These are phyloP conservation scores for Tetramorium bicarinatum DNA, from an alignment of 2,888 invertebrate genomes.

Conservation along the genomic window DNA sequence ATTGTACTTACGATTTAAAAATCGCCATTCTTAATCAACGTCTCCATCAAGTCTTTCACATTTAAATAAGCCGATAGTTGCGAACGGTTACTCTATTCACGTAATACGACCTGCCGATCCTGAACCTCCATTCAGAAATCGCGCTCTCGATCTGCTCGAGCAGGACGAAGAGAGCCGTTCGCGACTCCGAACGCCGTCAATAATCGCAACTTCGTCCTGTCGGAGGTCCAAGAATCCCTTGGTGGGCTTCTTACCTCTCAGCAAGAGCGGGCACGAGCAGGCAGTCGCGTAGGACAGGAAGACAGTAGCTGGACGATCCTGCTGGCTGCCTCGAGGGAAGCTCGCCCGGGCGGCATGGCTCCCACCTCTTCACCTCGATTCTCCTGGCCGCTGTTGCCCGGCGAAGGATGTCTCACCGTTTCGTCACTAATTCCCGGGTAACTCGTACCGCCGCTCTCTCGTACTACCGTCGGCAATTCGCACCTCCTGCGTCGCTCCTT, in stretches of 20 bases:
- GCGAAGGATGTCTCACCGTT: conserved; percentile 67
- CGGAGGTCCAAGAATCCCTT: neutral
- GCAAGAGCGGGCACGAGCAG: conserved; percentile 63
- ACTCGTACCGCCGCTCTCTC: conserved; percentile 12
- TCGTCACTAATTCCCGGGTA: conserved; percentile 45
- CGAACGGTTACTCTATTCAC: conserved; percentile 6
- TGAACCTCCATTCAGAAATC: conserved; percentile 34
- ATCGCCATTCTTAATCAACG: conserved; percentile 26
- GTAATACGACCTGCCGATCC: conserved; percentile 4
- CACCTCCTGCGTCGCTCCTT: conserved; percentile 5
- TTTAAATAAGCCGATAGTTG: neutral
- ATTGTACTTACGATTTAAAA: conserved; percentile 33
- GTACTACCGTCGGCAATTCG: conserved; percentile 12
- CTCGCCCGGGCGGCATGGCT: conserved; percentile 86
- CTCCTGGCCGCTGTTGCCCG: conserved; percentile 74
- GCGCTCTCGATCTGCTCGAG: conserved; percentile 13
- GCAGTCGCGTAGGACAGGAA: conserved; percentile 65
- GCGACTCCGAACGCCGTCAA: neutral
- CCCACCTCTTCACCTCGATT: conserved; percentile 79
- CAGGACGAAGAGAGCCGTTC: conserved; percentile 4
- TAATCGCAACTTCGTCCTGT: conserved; percentile 12
- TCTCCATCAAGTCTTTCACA: neutral
- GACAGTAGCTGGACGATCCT: conserved; percentile 75
- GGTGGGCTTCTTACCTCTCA: conserved; percentile 72
- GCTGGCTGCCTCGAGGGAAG: conserved; percentile 80